Evolutionary conservation across 1,140 invertebrate genomes (phyloP).

Genomic region (Pogonomyrmex californicus): DNA sequence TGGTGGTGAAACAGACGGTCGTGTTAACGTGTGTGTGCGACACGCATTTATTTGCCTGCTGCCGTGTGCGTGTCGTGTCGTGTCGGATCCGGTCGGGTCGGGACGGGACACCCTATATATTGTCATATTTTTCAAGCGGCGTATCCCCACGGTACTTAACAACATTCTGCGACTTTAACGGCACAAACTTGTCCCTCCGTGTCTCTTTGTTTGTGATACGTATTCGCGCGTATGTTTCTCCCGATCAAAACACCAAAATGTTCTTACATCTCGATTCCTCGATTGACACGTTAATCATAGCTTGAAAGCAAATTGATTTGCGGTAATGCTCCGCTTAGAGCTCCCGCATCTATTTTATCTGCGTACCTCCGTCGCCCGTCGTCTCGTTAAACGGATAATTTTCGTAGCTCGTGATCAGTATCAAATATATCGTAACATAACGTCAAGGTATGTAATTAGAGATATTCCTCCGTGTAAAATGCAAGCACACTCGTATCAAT

Average conservation of each 20-base stretch:
- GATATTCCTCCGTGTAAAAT: neutral
- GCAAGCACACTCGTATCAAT: neutral
- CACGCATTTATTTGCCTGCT: neutral
- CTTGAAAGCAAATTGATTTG: conserved; percentile 31
- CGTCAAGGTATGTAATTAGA: neutral
- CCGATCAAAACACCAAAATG: neutral
- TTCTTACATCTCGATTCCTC: neutral
- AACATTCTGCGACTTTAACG: conserved; percentile 70
- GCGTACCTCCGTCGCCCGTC: neutral
- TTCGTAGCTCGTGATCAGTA: neutral
- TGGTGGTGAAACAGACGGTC: conserved; percentile 17
- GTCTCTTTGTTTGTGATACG: conserved; percentile 19
- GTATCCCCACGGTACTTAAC: conserved; percentile 68
- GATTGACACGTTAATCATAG: conserved; percentile 10
- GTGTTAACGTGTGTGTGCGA: conserved; percentile 40
- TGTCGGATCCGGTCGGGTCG: too few species aligned
- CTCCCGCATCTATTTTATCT: neutral
- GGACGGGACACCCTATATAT: conserved; percentile 61
- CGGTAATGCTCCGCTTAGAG: neutral
- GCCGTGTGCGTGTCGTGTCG: neutral
- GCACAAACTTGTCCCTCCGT: conserved; percentile 33
- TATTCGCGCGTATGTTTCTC: neutral
- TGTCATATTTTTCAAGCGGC: conserved; percentile 72
- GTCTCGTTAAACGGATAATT: neutral
- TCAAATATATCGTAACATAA: neutral